phyloP scores from a whole-genome alignment of 2,113 vertebrate species.

The Ptyas mucosa region DNA sequence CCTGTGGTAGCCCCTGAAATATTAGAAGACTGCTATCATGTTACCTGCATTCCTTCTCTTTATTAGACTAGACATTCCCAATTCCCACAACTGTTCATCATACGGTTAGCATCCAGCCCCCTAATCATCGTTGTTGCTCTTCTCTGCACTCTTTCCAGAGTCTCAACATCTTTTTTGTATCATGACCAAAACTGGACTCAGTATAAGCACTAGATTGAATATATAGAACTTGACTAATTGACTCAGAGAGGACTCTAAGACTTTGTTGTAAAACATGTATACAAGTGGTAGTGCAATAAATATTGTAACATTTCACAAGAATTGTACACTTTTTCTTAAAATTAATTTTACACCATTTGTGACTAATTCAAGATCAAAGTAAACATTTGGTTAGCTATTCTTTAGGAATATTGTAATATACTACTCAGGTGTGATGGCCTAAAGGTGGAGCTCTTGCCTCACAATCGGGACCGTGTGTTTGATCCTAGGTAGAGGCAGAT shows the following conservation, averaged over 20 bases:
- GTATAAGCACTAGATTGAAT: neutral
- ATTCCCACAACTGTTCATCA: neutral
- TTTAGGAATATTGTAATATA: neutral
- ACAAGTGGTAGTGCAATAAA: neutral
- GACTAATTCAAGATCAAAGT: neutral
- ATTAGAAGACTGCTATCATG: neutral
- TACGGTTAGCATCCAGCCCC: neutral
- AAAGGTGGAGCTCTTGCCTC: too few relatives aligned
- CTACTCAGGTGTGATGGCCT: too few relatives aligned
- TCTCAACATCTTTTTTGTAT: neutral
- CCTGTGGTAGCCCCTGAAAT: neutral
- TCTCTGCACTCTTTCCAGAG: neutral
- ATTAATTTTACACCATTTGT: neutral
- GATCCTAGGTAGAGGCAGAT: too few relatives aligned
- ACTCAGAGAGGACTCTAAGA: neutral
- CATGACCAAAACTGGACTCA: neutral
- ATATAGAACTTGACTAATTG: neutral
- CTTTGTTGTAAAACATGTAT: neutral
- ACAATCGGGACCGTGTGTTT: too few relatives aligned
- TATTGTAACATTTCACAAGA: neutral
- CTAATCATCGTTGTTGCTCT: neutral
- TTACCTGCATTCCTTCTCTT: neutral
- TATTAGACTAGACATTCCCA: neutral
- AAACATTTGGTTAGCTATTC: neutral
- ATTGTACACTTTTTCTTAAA: neutral